Evolutionary conservation across 1,140 invertebrate genomes (phyloP).

Genomic region (Gonioctena quinquepunctata): DNA sequence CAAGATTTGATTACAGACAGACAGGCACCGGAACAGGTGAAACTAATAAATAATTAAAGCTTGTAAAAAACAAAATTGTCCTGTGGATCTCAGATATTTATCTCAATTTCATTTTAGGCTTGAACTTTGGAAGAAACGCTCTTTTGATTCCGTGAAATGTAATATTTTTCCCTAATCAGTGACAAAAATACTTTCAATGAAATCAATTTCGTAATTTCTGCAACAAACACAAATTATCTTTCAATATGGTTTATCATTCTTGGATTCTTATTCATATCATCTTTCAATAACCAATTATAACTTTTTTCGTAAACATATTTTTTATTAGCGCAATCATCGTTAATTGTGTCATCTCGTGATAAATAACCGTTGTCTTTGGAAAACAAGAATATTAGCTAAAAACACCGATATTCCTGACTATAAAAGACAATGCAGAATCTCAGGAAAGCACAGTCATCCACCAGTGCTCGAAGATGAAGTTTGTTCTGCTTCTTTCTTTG

Average conservation of each 20-base stretch:
- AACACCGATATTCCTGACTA: neutral
- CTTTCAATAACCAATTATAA: neutral
- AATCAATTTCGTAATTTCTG: neutral
- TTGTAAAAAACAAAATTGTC: no score
- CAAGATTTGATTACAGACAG: no score
- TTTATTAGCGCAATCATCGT: neutral
- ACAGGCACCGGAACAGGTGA: no score
- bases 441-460: neutral
- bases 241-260: neutral
- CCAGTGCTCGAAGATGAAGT: neutral
- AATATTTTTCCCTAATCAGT: no score
- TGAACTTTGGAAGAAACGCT: no score
- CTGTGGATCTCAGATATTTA: no score
- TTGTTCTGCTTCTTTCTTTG: neutral
- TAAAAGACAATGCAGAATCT: neutral
- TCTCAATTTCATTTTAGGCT: no score
- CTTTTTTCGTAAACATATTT: neutral
- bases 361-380: neutral
- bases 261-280: neutral
- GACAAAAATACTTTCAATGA: no score
- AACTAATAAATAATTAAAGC: no score
- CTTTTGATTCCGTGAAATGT: no score
- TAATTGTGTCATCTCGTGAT: neutral
- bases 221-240: no score
- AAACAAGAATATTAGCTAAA: neutral